phyloP scores from a whole-genome alignment of 2,888 invertebrate species.

The Cantharis nigra region DNA sequence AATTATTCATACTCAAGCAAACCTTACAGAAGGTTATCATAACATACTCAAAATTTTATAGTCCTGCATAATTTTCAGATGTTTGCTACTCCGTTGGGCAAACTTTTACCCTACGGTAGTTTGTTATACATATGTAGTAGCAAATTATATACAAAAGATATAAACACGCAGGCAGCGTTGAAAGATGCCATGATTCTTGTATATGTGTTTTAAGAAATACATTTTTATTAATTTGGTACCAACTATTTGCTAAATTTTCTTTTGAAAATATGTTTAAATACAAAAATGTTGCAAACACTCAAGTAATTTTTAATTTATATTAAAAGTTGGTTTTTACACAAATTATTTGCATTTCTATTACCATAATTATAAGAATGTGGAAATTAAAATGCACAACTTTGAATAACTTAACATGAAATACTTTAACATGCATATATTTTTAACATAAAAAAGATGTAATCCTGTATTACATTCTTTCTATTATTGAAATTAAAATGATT shows the following conservation, averaged over 20 bases:
- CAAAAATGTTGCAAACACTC: not conserved
- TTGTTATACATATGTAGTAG: conserved; percentile 7
- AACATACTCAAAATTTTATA: conserved; percentile 12
- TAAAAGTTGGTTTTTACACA: not conserved
- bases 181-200: not conserved
- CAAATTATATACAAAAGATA: conserved; percentile 4
- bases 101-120: conserved; percentile 6
- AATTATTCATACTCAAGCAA: conserved; percentile 13
- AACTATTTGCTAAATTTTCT: not conserved
- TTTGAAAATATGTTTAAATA: not conserved
- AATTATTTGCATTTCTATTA: not conserved
- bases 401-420: not conserved
- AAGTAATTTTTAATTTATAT: not conserved
- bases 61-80: conserved; percentile 7
- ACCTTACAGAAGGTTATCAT: conserved; percentile 5
- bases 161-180: not conserved
- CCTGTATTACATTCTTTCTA: not conserved
- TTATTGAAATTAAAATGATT: too few species aligned
- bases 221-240: not conserved
- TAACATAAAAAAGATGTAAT: not conserved
- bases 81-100: not conserved
- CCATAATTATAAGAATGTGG: not conserved
- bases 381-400: not conserved
- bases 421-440: not conserved
- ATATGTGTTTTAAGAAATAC: not conserved